Evolutionary conservation across 2,797 vertebrate species (phyloP).

Genomic region (Sphenopsis melanotis): DNA sequence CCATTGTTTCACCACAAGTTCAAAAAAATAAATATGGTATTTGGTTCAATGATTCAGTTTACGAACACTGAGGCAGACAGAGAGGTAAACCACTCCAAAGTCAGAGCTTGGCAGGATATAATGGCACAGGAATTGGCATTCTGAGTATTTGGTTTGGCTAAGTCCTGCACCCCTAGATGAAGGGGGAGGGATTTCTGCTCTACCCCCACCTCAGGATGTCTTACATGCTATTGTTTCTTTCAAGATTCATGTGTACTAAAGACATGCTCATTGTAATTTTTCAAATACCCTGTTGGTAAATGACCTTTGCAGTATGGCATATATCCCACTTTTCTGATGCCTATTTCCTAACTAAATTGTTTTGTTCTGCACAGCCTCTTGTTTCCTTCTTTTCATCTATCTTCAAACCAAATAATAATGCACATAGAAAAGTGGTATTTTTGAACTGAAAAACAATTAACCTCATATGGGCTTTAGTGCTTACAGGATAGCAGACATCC

Average conservation of each 20-base stretch:
- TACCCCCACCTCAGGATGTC: background rate
- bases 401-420: slow-evolving; percentile 58
- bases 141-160: slow-evolving; percentile 40
- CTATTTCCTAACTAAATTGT: slow-evolving; percentile 62
- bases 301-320: slow-evolving; percentile 47
- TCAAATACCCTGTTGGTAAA: slow-evolving; percentile 52
- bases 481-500: background rate
- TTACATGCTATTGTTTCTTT: slow-evolving; percentile 2
- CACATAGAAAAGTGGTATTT: slow-evolving; percentile 56
- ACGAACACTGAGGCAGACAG: background rate
- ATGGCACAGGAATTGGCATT: background rate
- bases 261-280: slow-evolving; percentile 25
- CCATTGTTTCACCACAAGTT: background rate
- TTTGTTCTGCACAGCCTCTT: slow-evolving; percentile 59
- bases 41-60: background rate
- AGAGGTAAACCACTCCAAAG: background rate
- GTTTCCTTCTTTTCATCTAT: slow-evolving; percentile 55
- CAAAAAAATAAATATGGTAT: background rate
- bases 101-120: background rate
- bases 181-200: background rate
- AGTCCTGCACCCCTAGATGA: background rate
- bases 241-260: background rate
- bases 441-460: slow-evolving; percentile 50
- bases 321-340: slow-evolving; percentile 22
- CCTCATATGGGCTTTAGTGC: slow-evolving; percentile 6